Conservation (phyloP, 1,140 invertebrate species). For the Trichoplusia ni region DNA sequence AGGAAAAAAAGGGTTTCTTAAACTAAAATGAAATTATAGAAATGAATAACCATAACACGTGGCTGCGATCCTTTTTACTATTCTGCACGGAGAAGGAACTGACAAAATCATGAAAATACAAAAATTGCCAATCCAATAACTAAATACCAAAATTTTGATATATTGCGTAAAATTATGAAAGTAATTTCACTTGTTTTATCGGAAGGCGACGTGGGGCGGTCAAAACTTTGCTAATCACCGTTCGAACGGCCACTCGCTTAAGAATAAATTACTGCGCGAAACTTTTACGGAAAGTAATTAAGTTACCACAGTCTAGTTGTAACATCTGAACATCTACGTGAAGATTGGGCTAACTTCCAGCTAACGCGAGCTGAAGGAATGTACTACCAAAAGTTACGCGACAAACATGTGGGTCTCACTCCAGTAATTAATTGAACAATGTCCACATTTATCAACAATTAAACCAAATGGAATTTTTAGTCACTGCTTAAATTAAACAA, state of each 20-base stretch:
- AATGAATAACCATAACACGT: too few relatives aligned
- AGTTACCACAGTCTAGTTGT: conserved; percentile 48
- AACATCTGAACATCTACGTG: conserved; percentile 38
- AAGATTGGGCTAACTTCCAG: conserved; percentile 21
- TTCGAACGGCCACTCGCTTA: conserved; percentile 57
- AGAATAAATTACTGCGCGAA: conserved; percentile 57
- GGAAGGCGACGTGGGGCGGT: conserved; percentile 28
- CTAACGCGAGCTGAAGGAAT: background rate
- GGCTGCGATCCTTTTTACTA: too few relatives aligned
- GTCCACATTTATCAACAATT: background rate
- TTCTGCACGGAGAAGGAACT: too few relatives aligned
- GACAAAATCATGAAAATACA: too few relatives aligned
- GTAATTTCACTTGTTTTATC: conserved; percentile 38
- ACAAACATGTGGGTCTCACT: background rate
- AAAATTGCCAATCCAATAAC: background rate
- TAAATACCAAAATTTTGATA: background rate
- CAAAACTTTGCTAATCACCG: conserved; percentile 64
- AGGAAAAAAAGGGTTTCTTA: too few relatives aligned
- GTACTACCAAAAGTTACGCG: background rate
- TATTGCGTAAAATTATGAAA: conserved; percentile 12
- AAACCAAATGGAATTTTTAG: too few relatives aligned
- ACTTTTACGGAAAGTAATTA: conserved; percentile 56
- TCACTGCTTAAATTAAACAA: too few relatives aligned
- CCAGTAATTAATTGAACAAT: background rate
- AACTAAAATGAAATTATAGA: too few relatives aligned